phyloP scores from a whole-genome alignment of 2,888 invertebrate genomes.

The Fabriciana adippe region DNA sequence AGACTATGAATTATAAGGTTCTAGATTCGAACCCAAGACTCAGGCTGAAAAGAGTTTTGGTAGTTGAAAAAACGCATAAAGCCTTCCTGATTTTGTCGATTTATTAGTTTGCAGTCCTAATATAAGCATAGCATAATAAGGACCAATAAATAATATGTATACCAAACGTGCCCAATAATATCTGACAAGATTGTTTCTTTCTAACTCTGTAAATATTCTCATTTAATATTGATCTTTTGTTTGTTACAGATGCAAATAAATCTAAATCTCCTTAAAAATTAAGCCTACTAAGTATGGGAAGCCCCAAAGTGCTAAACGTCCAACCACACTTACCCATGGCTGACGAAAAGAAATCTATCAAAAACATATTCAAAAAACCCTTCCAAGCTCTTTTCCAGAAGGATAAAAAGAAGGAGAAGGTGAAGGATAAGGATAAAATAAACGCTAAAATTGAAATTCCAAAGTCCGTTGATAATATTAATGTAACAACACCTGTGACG shows the following conservation, averaged over 20 bases:
- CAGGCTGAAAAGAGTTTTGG: too few species aligned
- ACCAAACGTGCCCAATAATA: too few species aligned
- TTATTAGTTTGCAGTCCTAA: too few species aligned
- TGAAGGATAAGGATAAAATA: conserved; percentile 46
- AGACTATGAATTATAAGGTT: too few species aligned
- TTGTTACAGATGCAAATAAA: conserved; percentile 40
- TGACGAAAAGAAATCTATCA: conserved; percentile 58
- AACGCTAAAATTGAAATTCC: conserved; percentile 40
- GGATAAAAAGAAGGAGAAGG: conserved; percentile 45
- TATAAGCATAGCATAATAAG: too few species aligned
- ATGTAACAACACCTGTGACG: conserved; percentile 44
- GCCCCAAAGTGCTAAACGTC: conserved; percentile 48
- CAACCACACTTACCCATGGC: conserved; percentile 56
- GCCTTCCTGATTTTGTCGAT: too few species aligned
- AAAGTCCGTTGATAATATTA: conserved; percentile 36
- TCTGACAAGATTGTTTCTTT: too few species aligned
- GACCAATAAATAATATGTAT: too few species aligned
- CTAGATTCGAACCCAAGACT: too few species aligned
- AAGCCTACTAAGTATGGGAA: conserved; percentile 55
- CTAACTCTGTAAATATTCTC: too few species aligned
- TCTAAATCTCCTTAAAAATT: conserved; percentile 9
- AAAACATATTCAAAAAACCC: conserved; percentile 48
- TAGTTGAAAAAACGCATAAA: too few species aligned
- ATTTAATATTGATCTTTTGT: neutral
- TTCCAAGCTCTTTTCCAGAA: conserved; percentile 44